phyloP scores from a whole-genome alignment of 1,140 invertebrate species.

The Atta texana region DNA sequence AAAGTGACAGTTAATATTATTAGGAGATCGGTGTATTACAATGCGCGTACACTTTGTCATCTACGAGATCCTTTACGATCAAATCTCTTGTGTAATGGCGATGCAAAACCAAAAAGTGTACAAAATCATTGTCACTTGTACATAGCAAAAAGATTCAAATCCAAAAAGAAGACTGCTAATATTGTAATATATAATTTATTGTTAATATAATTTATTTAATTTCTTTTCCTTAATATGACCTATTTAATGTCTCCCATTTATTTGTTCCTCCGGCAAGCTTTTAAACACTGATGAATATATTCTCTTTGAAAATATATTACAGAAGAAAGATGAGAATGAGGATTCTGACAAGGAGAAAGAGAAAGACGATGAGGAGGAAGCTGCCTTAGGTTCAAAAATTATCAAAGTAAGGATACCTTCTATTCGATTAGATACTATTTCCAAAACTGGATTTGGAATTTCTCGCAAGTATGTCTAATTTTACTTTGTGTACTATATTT shows the following conservation, averaged over 20 bases:
- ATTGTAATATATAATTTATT: constrained; percentile 34
- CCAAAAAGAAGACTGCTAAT: not conserved
- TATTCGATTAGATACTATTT: constrained; percentile 88
- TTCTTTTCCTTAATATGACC: not conserved
- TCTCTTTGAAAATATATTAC: constrained; percentile 14
- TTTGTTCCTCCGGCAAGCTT: not conserved
- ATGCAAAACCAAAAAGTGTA: not conserved
- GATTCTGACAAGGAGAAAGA: constrained; percentile 24
- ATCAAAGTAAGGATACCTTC: constrained; percentile 88
- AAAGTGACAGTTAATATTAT: constrained; percentile 36
- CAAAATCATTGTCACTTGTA: not conserved
- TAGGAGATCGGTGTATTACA: not conserved
- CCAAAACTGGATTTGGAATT: constrained; percentile 89
- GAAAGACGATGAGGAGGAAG: not conserved
- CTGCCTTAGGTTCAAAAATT: constrained; percentile 83
- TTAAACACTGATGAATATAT: not conserved
- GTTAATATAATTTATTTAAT: constrained; percentile 26
- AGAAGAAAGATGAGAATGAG: not conserved
- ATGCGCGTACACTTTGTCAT: not conserved
- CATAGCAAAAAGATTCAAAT: constrained; percentile 40
- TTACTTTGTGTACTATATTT: not conserved
- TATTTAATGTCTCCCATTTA: not conserved
- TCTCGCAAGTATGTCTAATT: constrained; percentile 87
- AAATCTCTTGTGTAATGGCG: not conserved
- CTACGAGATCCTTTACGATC: not conserved